Conservation (phyloP, 2,797 vertebrate genomes). For the Danio choprae region DNA sequence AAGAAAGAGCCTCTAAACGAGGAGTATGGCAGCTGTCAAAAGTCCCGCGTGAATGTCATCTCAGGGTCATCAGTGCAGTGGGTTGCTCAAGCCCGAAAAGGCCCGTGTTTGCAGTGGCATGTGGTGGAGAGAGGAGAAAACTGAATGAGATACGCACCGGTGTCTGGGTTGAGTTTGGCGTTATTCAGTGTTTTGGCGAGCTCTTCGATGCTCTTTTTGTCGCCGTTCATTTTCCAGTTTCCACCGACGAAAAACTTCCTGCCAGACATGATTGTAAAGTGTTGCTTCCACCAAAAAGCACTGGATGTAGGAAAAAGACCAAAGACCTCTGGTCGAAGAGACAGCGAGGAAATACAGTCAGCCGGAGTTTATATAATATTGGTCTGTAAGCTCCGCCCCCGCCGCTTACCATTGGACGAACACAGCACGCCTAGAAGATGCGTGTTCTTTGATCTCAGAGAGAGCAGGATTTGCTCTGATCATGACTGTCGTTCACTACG, state of each 20-base stretch:
- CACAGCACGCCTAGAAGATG: constrained; percentile 58
- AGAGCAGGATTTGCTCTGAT: neutral
- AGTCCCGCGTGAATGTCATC: constrained; percentile 13
- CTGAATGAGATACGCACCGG: constrained; percentile 78
- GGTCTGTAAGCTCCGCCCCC: constrained; percentile 63
- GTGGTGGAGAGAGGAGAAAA: neutral
- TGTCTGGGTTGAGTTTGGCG: constrained; percentile 86
- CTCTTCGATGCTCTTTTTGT: constrained; percentile 91
- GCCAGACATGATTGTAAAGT: constrained; percentile 80
- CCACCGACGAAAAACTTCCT: constrained; percentile 98
- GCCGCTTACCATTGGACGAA: constrained; percentile 66
- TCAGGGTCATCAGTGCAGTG: constrained; percentile 20
- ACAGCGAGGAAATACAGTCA: neutral
- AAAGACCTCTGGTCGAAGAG: neutral
- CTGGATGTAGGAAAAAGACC: fast-evolving
- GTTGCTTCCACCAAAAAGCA: neutral
- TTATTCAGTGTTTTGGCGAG: constrained; percentile 89
- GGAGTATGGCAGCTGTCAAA: neutral
- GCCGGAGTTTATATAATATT: constrained; percentile 66
- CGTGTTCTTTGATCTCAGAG: neutral
- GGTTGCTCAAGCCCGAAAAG: constrained; percentile 9
- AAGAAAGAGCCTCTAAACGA: neutral
- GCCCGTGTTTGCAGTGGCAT: constrained; percentile 6
- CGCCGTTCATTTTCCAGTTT: constrained; percentile 98
- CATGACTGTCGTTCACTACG: neutral